Percentiles rank a stretch among this genome's conserved stretches.
Evolutionary conservation across 2,113 vertebrate genomes (phyloP).

Genomic region (Macquaria ambigua): DNA sequence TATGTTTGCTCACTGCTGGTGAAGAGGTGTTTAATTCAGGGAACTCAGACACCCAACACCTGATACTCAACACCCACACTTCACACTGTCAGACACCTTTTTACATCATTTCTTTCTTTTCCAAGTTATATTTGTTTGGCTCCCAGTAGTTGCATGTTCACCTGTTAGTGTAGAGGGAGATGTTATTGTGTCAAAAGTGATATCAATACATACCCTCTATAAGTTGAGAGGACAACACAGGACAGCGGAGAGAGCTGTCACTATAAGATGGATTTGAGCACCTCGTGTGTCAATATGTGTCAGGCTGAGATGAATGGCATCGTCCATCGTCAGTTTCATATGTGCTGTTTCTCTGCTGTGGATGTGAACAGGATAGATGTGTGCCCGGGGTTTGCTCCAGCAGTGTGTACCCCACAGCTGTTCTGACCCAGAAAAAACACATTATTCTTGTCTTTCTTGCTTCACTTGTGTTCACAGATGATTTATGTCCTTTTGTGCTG

Average conservation of each 20-base stretch:
- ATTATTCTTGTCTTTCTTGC: not conserved
- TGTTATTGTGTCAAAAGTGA: not conserved
- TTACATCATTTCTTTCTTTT: too few species aligned
- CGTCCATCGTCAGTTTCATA: not conserved
- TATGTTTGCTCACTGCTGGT: too few species aligned
- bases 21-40: too few species aligned
- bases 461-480: slow-evolving; percentile 7
- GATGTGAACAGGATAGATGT: not conserved
- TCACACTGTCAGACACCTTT: too few species aligned
- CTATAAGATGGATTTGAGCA: slow-evolving; percentile 35
- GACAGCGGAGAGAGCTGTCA: slow-evolving; percentile 3
- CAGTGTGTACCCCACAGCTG: not conserved
- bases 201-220: not conserved
- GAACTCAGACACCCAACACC: too few species aligned
- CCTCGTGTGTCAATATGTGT: slow-evolving; percentile 38
- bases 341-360: not conserved
- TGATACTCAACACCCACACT: too few species aligned
- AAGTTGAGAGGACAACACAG: not conserved
- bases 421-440: not conserved
- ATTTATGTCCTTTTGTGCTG: slow-evolving; percentile 10
- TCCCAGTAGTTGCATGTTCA: not conserved
- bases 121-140: not conserved
- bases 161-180: not conserved
- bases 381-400: not conserved
- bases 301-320: slow-evolving; percentile 42